phyloP scores from a whole-genome alignment of 2,113 vertebrate species.

The Dasyornis broadbenti region DNA sequence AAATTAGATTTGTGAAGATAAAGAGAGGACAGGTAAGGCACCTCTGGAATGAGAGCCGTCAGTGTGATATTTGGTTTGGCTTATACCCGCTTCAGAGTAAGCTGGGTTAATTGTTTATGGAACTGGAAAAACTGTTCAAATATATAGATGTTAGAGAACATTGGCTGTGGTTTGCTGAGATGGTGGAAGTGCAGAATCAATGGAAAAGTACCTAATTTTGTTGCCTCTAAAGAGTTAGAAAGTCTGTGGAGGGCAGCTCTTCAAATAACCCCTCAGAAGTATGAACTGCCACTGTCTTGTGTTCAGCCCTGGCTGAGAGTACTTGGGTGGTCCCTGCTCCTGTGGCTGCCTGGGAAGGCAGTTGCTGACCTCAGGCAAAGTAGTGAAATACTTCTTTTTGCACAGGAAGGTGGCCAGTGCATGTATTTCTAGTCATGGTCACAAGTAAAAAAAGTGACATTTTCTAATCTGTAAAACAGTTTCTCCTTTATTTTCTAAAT shows the following conservation, averaged over 20 bases:
- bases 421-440: not conserved
- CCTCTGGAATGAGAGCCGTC: not conserved
- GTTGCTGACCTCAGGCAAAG: not conserved
- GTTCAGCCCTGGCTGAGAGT: not conserved
- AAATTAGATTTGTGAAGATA: not conserved
- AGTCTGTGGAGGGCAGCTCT: not conserved
- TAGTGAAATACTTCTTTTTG: not conserved
- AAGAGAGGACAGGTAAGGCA: not conserved
- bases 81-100: not conserved
- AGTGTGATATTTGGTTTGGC: not conserved
- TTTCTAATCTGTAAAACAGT: not conserved
- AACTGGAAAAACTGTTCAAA: not conserved
- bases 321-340: not conserved
- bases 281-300: not conserved
- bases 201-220: not conserved
- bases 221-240: not conserved
- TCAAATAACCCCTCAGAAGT: not conserved
- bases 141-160: not conserved
- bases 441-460: not conserved
- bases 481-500: not conserved
- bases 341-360: not conserved
- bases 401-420: not conserved
- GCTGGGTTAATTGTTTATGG: not conserved
- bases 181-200: not conserved
- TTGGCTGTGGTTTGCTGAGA: not conserved